Base-by-base conservation (phyloP, 2,888 invertebrate species). In the Microplitis deprimator region DNA sequence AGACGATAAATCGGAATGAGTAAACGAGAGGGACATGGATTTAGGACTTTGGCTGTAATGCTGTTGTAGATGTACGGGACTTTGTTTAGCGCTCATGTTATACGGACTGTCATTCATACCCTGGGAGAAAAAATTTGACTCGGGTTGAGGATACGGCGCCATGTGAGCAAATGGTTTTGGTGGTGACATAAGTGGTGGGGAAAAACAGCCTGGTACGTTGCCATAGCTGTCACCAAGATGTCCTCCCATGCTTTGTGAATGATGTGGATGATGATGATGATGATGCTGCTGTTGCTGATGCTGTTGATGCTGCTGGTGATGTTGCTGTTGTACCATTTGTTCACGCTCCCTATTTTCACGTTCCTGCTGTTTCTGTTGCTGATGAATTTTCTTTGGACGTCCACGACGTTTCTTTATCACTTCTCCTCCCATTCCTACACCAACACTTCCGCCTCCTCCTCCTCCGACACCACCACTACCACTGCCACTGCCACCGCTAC, bases 351-450 rank as follows among this genome's bases (percentile, higher is more conserved):
- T 82, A 40, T 86, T 84, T 79, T 89, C 85, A 5, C 88, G 84
- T 74, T 89, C 89, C 41, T 87, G 84, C 76, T 87, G 80, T 81
- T 88, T 87, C 77, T 90, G 85, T 80, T 91, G 91, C 73, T 91
- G 91, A n/a, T 90, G 89, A 17, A 96, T 94, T 91, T 97, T 97
- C 91, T 97, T 97, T 79, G 97, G 96, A 79, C 96, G 92, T 20
- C 97, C 96, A 39, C 97, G 91, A 87, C 97, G 96, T 90, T 97
- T 97, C 91, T 96, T 96, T 80, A 95, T 94, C 80, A 94, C 93
- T 87, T 93, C 93, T 80, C 91, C 91, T 50, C 50, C 50, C 8
- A 13, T 13, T 50, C 50, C 50, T 1, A 50, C 5, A 2, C 13
- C 13, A 13, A 13, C 8, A 13, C 50, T 13, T 13, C 13, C 50